Conservation (phyloP, 2,888 invertebrate species). For the Hypomecis punctinalis region DNA sequence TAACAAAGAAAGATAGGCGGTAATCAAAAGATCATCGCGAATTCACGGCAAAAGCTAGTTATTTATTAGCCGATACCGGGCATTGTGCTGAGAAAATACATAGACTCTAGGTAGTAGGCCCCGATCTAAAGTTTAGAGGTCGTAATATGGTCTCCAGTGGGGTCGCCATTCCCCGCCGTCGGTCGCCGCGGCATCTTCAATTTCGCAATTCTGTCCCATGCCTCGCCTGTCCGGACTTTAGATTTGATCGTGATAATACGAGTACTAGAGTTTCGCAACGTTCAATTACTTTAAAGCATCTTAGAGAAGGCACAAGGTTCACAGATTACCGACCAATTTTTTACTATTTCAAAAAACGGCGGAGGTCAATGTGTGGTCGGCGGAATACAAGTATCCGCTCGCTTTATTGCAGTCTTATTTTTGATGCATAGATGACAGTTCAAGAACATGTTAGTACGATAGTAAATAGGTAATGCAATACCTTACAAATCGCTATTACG, state of each 20-base stretch:
- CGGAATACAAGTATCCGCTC: neutral
- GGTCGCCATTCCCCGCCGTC: slow-evolving; percentile 53
- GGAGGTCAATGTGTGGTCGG: slow-evolving; percentile 29
- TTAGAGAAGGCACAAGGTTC: slow-evolving; percentile 39
- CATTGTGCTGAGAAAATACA: neutral
- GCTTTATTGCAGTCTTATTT: neutral
- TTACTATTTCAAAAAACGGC: slow-evolving; percentile 20
- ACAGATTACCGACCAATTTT: slow-evolving; percentile 26
- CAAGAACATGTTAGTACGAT: neutral
- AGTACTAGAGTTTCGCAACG: slow-evolving; percentile 37
- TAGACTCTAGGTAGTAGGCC: slow-evolving; percentile 10
- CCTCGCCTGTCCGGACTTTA: slow-evolving; percentile 33
- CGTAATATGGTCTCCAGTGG: slow-evolving; percentile 43
- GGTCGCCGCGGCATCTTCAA: slow-evolving; percentile 37
- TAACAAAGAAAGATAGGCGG: too few relatives aligned
- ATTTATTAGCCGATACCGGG: slow-evolving; percentile 8
- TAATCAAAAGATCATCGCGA: too few relatives aligned
- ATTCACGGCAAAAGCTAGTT: neutral
- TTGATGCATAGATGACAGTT: neutral
- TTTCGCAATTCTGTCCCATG: slow-evolving; percentile 50
- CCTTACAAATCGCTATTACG: neutral
- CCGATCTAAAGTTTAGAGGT: slow-evolving; percentile 36
- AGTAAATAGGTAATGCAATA: neutral
- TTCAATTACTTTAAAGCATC: slow-evolving; percentile 39
- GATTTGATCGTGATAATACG: slow-evolving; percentile 34